These are phyloP conservation scores for Mamestra configurata DNA, from an alignment of 1,140 invertebrate genomes.

Conservation along the genomic window DNA sequence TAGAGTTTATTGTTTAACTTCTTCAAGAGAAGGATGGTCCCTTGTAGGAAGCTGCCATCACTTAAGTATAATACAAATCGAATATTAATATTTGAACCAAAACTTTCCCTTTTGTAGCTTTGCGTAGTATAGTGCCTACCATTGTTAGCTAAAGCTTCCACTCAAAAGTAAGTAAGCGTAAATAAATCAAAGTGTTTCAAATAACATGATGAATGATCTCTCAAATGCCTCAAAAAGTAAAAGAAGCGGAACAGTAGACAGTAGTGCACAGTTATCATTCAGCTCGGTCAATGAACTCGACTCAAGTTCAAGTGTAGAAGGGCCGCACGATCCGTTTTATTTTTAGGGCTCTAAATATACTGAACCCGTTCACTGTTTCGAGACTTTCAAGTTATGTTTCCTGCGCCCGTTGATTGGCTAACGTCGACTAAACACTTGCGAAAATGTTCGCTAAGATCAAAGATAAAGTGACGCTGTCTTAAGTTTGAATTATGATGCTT, in stretches of 20 bases:
- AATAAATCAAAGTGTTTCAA: constrained; percentile 34
- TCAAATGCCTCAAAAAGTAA: constrained; percentile 23
- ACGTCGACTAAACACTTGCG: constrained; percentile 45
- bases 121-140: background rate
- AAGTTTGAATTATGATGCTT: constrained; percentile 29
- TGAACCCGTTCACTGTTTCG: constrained; percentile 67
- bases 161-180: constrained; percentile 22
- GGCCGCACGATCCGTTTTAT: constrained; percentile 70
- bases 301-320: constrained; percentile 84
- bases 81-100: constrained; percentile 32
- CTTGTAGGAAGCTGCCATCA: constrained; percentile 22
- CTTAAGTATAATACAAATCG: constrained; percentile 3
- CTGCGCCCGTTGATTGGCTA: constrained; percentile 60
- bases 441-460: constrained; percentile 41
- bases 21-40: background rate
- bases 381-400: constrained; percentile 68
- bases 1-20: constrained; percentile 1
- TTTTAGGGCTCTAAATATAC: constrained; percentile 82
- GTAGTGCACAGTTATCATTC: constrained; percentile 55
- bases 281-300: constrained; percentile 68
- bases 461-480: constrained; percentile 28
- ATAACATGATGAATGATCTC: constrained; percentile 30
- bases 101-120: constrained; percentile 12
- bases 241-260: constrained; percentile 31
- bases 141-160: background rate